These are phyloP conservation scores for Acrobasis suavella DNA, from an alignment of 2,888 invertebrate species.

Conservation along the genomic window DNA sequence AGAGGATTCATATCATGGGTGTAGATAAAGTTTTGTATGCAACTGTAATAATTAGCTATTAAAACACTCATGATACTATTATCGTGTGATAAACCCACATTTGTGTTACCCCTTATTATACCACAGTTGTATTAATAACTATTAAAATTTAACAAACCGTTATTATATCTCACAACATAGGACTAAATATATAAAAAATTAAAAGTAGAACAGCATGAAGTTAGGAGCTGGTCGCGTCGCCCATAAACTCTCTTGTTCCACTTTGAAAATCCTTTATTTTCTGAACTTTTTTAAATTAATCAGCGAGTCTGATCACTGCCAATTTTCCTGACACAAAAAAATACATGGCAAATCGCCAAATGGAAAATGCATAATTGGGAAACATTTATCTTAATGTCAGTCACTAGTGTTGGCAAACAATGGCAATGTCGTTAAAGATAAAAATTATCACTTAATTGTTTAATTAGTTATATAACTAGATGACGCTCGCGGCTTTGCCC, in stretches of 20 bases:
- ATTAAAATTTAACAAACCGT: too few relatives aligned
- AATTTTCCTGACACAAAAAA: constrained; percentile 5
- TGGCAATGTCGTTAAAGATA: not conserved
- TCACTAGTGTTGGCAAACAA: not conserved
- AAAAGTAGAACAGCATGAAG: too few relatives aligned
- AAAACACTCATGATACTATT: too few relatives aligned
- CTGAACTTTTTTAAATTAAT: not conserved
- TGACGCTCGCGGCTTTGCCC: too few relatives aligned
- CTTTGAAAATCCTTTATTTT: not conserved
- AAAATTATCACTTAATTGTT: constrained; percentile 6
- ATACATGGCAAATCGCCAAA: not conserved
- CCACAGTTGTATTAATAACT: too few relatives aligned
- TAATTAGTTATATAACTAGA: not conserved
- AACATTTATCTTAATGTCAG: not conserved
- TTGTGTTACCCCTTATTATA: too few relatives aligned
- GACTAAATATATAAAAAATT: too few relatives aligned
- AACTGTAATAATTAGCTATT: too few relatives aligned
- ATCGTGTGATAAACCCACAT: too few relatives aligned
- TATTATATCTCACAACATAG: too few relatives aligned
- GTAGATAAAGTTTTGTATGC: too few relatives aligned
- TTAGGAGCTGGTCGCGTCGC: not conserved
- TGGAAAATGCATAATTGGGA: not conserved
- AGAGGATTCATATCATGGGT: too few relatives aligned
- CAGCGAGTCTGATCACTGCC: constrained; percentile 6
- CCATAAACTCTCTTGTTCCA: not conserved